Base-by-base conservation (phyloP, 2,113 vertebrate genomes). In the Sarotherodon lohbergeri region DNA sequence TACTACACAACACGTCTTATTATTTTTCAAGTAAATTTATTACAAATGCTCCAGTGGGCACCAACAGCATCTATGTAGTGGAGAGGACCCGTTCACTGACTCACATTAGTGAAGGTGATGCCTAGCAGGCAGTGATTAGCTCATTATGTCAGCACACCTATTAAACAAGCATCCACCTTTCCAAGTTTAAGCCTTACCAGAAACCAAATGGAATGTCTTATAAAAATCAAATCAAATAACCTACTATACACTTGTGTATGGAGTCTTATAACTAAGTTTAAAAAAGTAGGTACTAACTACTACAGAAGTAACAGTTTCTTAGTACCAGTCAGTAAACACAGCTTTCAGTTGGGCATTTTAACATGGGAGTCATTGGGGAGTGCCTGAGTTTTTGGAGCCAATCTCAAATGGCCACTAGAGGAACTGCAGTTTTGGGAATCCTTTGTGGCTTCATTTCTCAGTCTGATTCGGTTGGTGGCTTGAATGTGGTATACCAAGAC, bases 241-340 rank as follows among this genome's bases (percentile, higher is more conserved):
- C 34, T 13, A 66, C 61, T 7, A n/a, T 39, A 66, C 6, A 2
- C 0, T n/a, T 0, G 32, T 39, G 19, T n/a, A 39, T 39, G 61
- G 6, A 39, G 17, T 66, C 0, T 36, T 66, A 66, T 7, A 39
- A 66, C 61, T 39, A 39, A n/a, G 61, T 63, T 29, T 1, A 17
- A 61, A 16, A 17, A n/a, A 5, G 59, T 61, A 61, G 19, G 16
- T 66, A n/a, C 9, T 66, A 66, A 2, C 32, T 66, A 2, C 61
- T 39, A 66, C 61, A 39, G 10, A 66, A 39, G 10, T 39, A 66
- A 39, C 61, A 13, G 4, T 39, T 39, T 66, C 19, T 39, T 43
- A 43, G 22, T 46, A 27, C 22, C 39, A 46, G 22, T 43, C 68
- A 16, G 39, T 73, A 27, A 73, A 46, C 63, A 71, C 36, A 41